phyloP scores from a whole-genome alignment of 2,888 invertebrate species.

The Agonopterix subpropinquella region DNA sequence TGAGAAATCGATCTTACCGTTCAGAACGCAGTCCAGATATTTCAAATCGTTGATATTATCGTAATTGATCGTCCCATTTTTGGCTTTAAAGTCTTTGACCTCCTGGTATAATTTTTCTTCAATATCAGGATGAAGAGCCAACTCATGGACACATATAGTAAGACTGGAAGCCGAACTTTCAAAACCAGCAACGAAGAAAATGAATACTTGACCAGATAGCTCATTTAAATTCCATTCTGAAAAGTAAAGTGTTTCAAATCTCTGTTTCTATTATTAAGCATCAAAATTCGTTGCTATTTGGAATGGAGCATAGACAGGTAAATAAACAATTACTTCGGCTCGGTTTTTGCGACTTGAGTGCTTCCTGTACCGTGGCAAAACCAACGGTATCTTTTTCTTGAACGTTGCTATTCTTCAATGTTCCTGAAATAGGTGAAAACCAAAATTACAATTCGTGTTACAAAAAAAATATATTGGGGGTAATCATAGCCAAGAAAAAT shows the following conservation, averaged over 20 bases:
- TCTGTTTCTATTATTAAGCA: too few species aligned
- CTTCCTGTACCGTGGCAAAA: constrained; percentile 22
- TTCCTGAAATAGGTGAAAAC: constrained; percentile 22
- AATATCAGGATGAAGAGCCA: too few species aligned
- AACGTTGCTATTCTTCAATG: constrained; percentile 15
- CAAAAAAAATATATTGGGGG: too few species aligned
- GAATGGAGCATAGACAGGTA: too few species aligned
- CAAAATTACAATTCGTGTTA: not conserved
- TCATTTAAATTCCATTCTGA: constrained; percentile 57
- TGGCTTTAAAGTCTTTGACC: constrained; percentile 30
- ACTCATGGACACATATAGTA: too few species aligned
- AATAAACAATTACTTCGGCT: constrained; percentile 29
- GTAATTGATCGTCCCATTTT: constrained; percentile 27
- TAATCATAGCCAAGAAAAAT: too few species aligned
- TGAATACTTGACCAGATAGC: constrained; percentile 55
- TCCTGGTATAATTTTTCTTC: constrained; percentile 53
- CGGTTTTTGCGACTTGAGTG: constrained; percentile 15
- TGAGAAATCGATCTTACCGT: constrained; percentile 27
- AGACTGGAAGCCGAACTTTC: too few species aligned
- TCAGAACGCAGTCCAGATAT: constrained; percentile 50
- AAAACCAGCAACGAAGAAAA: too few species aligned
- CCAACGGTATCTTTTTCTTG: constrained; percentile 17
- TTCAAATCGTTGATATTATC: constrained; percentile 43
- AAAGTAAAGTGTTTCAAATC: too few species aligned
- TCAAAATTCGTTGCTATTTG: too few species aligned